phyloP scores from a whole-genome alignment of 2,797 vertebrate species.

The Coregonus ussuriensis region DNA sequence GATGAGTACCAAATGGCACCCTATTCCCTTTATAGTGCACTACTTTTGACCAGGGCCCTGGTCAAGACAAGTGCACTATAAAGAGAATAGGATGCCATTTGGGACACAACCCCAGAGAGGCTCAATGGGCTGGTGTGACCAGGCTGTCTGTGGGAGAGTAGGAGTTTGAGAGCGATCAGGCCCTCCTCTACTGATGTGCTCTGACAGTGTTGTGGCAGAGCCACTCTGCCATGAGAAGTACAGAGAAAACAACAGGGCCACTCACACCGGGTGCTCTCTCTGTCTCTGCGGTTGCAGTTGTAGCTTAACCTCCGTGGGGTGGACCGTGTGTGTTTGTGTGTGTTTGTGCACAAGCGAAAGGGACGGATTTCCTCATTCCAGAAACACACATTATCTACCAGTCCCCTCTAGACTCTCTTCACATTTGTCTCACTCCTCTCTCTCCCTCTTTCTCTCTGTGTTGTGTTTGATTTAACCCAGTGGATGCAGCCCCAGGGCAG shows the following conservation, averaged over 20 bases:
- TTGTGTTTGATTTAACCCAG: slow-evolving; percentile 23
- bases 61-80: neutral
- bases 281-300: slow-evolving; percentile 18
- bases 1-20: neutral
- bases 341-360: neutral
- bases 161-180: slow-evolving; percentile 45
- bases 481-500: slow-evolving; percentile 22
- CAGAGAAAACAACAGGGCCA: slow-evolving; percentile 51
- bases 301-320: too few species aligned
- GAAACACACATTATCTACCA: slow-evolving; percentile 28
- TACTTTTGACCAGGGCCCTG: too few species aligned
- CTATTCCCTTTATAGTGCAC: neutral
- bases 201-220: slow-evolving; percentile 78
- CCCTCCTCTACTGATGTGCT: slow-evolving; percentile 58
- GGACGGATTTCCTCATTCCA: slow-evolving; percentile 39
- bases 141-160: slow-evolving; percentile 23
- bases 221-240: slow-evolving; percentile 67
- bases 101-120: slow-evolving; percentile 16
- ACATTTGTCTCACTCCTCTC: slow-evolving; percentile 34
- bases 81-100: neutral
- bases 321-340: slow-evolving; percentile 12
- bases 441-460: neutral
- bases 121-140: slow-evolving; percentile 44
- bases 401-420: slow-evolving; percentile 17
- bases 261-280: too few species aligned